phyloP scores from a whole-genome alignment of 2,888 invertebrate genomes.

The Nysson spinosus region DNA sequence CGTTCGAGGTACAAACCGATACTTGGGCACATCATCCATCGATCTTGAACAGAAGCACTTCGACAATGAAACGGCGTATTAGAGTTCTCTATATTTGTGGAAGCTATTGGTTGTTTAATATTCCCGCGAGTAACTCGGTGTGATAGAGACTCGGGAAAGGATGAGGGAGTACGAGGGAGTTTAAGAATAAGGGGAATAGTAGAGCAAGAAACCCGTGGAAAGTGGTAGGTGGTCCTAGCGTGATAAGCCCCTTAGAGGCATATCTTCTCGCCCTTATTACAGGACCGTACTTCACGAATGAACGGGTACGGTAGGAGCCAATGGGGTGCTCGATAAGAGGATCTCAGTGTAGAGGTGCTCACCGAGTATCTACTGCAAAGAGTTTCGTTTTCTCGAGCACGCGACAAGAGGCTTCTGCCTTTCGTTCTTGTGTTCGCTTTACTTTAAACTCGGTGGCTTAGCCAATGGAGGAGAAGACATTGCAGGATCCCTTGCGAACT shows the following conservation, averaged over 20 bases:
- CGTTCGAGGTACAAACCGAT: conserved; percentile 6
- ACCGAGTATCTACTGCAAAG: conserved; percentile 25
- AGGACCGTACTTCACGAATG: conserved; percentile 49
- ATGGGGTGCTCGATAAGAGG: conserved; percentile 59
- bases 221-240: conserved; percentile 32
- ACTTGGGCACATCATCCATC: conserved; percentile 22
- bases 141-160: conserved; percentile 15
- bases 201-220: conserved; percentile 31
- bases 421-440: conserved; percentile 17
- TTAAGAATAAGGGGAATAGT: conserved; percentile 13
- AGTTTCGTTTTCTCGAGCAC: conserved; percentile 52
- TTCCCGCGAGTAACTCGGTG: conserved; percentile 23
- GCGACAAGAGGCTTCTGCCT: conserved; percentile 51
- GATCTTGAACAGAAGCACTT: conserved; percentile 33
- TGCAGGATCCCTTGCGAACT: conserved; percentile 1
- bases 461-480: conserved; percentile 35
- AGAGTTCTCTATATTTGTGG: conserved; percentile 18
- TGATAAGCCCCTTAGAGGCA: conserved; percentile 65
- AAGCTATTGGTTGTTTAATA: conserved; percentile 43
- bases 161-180: conserved; percentile 7
- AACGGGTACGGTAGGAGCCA: conserved; percentile 22
- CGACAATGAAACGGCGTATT: conserved; percentile 30
- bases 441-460: conserved; percentile 39
- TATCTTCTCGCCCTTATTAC: conserved; percentile 67
- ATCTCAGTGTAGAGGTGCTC: conserved; percentile 50